phyloP scores from a whole-genome alignment of 2,113 vertebrate species.

The Mirza zaza region DNA sequence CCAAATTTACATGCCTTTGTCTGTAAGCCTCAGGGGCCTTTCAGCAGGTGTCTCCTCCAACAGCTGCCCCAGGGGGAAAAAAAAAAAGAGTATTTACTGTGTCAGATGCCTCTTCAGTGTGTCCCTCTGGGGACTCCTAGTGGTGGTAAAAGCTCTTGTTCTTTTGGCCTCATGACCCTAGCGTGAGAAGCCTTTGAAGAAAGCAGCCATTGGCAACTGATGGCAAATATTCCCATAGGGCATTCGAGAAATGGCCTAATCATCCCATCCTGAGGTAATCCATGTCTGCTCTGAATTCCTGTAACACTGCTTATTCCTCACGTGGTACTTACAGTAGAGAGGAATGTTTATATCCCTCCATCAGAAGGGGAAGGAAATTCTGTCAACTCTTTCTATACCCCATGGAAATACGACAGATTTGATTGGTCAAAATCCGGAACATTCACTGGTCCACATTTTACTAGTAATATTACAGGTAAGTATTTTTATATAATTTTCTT shows the following conservation, averaged over 20 bases:
- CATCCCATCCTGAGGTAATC: background rate
- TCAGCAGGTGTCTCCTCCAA: conserved; percentile 75
- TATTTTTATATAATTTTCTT: background rate
- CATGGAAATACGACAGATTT: background rate
- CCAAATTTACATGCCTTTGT: conserved; percentile 50
- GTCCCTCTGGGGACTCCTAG: conserved; percentile 62
- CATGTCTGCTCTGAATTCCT: background rate
- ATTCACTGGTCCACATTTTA: background rate
- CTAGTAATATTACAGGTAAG: background rate
- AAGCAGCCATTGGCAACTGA: background rate
- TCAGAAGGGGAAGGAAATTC: background rate
- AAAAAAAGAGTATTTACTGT: background rate
- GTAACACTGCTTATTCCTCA: background rate
- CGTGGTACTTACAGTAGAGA: background rate
- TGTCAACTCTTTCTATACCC: background rate
- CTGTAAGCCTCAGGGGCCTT: conserved; percentile 28
- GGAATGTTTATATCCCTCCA: background rate
- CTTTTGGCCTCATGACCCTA: background rate
- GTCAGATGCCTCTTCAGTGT: conserved; percentile 58
- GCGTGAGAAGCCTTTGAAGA: background rate
- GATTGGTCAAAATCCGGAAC: background rate
- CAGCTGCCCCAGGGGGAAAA: conserved; percentile 67
- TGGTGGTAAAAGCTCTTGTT: background rate
- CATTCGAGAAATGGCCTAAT: background rate
- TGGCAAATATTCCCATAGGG: background rate